A percentile compares a stretch with the other conserved stretches of the same genome.
Conservation (phyloP, 2,797 vertebrate species). For the Oryzias sinensis region DNA sequence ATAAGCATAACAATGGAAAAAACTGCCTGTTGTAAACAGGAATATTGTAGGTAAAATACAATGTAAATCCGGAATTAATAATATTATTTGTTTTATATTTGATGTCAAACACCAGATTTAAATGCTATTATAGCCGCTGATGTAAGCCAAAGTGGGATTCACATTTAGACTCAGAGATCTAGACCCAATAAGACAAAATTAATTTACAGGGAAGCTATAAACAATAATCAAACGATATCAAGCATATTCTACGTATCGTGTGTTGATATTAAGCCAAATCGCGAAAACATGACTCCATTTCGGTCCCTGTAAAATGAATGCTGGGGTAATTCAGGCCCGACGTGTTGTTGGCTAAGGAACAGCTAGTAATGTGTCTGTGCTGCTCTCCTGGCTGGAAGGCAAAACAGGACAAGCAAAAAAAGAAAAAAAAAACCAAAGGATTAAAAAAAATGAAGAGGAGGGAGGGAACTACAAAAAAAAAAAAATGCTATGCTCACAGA, state of each 20-base stretch:
- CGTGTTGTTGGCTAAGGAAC: constrained; percentile 44
- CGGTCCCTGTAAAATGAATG: constrained; percentile 27
- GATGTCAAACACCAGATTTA: no score
- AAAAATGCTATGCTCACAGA: constrained; percentile 69
- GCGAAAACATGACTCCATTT: constrained; percentile 59
- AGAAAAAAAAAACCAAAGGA: constrained; percentile 40
- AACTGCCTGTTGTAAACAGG: no score
- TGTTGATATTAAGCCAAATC: constrained; percentile 37
- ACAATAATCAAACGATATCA: no score
- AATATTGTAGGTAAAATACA: no score
- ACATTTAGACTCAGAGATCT: no score
- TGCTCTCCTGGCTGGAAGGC: constrained; percentile 46
- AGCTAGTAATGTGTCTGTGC: constrained; percentile 30
- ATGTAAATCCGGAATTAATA: no score
- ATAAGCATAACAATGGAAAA: no score
- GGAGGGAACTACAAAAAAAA: constrained; percentile 59
- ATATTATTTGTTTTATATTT: no score
- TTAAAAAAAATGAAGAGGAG: constrained; percentile 40
- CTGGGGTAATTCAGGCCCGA: constrained; percentile 54
- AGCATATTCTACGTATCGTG: neutral
- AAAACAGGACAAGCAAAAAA: constrained; percentile 63
- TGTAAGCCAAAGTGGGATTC: no score
- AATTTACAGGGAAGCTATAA: no score
- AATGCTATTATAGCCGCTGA: no score
- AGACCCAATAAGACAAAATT: no score